A percentile compares a stretch with the other conserved stretches of the same genome.
Conservation (phyloP, 2,113 vertebrate species). For the Vicugna pacos region DNA sequence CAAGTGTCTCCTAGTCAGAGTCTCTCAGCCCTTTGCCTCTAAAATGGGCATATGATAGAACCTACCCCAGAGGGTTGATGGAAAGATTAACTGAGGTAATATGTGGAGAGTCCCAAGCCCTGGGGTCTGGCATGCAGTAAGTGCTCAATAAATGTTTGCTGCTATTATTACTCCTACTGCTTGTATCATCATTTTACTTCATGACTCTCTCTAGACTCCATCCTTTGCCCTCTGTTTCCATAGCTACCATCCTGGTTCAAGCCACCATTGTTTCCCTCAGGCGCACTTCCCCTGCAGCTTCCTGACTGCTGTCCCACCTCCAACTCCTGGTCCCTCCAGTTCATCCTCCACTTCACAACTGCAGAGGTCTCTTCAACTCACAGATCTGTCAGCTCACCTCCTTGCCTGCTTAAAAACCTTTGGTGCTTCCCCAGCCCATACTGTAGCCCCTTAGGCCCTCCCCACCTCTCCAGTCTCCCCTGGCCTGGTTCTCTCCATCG, state of each 20-base stretch:
- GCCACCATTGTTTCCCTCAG: not conserved
- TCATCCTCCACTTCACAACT: not conserved
- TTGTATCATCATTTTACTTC: not conserved
- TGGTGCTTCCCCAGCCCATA: not conserved
- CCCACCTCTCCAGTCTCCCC: not conserved
- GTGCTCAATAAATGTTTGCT: not conserved
- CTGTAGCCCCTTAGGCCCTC: not conserved
- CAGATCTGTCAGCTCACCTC: not conserved
- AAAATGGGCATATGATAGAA: not conserved
- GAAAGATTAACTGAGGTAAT: not conserved
- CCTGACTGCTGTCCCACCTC: not conserved
- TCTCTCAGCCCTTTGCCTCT: not conserved
- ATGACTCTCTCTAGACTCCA: not conserved
- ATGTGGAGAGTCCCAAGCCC: not conserved
- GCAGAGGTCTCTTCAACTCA: not conserved
- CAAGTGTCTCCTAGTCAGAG: not conserved
- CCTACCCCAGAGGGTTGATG: not conserved
- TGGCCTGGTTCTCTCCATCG: not conserved
- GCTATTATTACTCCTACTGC: not conserved
- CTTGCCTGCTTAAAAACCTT: not conserved
- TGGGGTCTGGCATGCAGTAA: not conserved
- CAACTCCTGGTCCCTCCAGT: not conserved
- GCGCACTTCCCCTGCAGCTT: not conserved
- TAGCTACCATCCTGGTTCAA: not conserved
- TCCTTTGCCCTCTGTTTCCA: not conserved